Evolutionary conservation across 1,140 invertebrate species (phyloP).

Genomic region (Magallana angulata): DNA sequence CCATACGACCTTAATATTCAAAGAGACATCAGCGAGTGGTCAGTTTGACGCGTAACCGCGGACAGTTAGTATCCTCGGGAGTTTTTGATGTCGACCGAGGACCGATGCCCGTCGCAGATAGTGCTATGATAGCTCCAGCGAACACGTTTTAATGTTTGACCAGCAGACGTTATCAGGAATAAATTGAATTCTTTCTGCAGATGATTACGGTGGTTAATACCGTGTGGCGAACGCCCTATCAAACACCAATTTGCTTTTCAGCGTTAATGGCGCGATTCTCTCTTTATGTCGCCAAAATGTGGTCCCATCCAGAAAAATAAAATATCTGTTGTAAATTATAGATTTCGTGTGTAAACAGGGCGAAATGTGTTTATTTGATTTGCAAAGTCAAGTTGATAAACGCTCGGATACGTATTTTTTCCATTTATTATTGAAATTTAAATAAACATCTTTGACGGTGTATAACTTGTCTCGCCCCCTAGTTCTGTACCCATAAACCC

Average conservation of each 20-base stretch:
- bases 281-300: slow-evolving; percentile 5
- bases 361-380: slow-evolving; percentile 21
- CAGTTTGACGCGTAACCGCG: neutral
- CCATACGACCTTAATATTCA: too few relatives aligned
- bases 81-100: slow-evolving; percentile 31
- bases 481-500: too few relatives aligned
- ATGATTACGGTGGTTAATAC: slow-evolving; percentile 19
- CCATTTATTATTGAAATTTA: neutral
- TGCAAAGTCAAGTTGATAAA: neutral
- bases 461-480: too few relatives aligned
- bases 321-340: slow-evolving; percentile 24
- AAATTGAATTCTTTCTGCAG: slow-evolving; percentile 25
- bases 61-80: slow-evolving; percentile 2
- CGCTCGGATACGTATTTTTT: slow-evolving; percentile 6
- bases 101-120: slow-evolving; percentile 15
- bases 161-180: slow-evolving; percentile 17
- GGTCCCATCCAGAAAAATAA: neutral
- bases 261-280: slow-evolving; percentile 12
- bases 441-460: neutral
- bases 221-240: slow-evolving; percentile 14
- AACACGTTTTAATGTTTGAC: slow-evolving; percentile 24
- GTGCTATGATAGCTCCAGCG: neutral
- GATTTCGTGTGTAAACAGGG: slow-evolving; percentile 9
- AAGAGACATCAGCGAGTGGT: neutral
- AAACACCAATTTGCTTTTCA: slow-evolving; percentile 32